Base-by-base conservation (phyloP, 2,113 vertebrate genomes). In the Octodon degus region DNA sequence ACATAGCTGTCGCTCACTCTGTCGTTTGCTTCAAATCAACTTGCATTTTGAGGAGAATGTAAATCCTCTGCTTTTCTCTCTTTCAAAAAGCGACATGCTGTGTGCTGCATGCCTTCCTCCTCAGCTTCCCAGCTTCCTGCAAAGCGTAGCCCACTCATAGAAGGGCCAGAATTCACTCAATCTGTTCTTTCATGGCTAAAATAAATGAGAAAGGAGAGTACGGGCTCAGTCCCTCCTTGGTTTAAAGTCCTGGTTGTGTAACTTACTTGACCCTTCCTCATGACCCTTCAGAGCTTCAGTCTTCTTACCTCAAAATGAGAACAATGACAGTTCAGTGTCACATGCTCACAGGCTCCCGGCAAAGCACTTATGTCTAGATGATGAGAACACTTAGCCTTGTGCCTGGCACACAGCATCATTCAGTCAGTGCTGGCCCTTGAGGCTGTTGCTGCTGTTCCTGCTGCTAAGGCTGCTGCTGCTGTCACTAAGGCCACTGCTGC, bases 371-470 rank as follows among this genome's bases (percentile, higher is more conserved):
- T 13, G 40, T 53, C 37, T 14, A 8, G 9, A 6, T 16, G 7
- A 20, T 14, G 43, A 20, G 72, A 68, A 80, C 22, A 6, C 58
- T 85, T 10, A 16, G 60, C 55, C 14, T 8, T 4, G 8, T 7
- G 50, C n/a, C 70, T 65, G 50, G 34, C 17, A 24, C 27, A 0
- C 0, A 7, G 40, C 65, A 13, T 19, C 27, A 3, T 10, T 67
- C 14, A 60, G 5, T 19, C 43, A 24, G 19, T 5, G 14, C 2
- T 22, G 14, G 20, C 25, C 1, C 0, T 2, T 5, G 7, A 62
- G 2, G 2, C 3, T 63, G 60, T 20, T 19, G 58, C 55, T 58
- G 55, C 55, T 60, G 11, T 4, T n/a, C 9, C 14, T 30, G 3
- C 63, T 79, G 37, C 24, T 13, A 43, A 25, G 10, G 20, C 50